Base-by-base conservation (phyloP, 2,888 invertebrate species). In the Andricus curvator region DNA sequence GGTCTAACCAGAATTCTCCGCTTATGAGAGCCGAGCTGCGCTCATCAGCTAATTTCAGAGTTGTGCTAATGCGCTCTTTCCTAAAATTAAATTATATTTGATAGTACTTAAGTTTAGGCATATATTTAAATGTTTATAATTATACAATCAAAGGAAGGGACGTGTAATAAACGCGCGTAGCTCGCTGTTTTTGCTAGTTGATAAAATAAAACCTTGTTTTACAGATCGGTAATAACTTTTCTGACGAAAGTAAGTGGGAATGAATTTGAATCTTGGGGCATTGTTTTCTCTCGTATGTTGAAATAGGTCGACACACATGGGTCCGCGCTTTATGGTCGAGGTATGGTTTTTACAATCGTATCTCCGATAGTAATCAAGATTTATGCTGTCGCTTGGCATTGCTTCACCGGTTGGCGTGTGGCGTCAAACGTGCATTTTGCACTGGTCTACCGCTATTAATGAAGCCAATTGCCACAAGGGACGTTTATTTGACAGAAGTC, bases 321-420 rank as follows among this genome's bases (percentile, higher is more conserved):
- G 74, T 74, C 33, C n/a, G 80, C 80, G 29, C 81, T 80, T 82
- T 82, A 62, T 62, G 62, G 62, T 62, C 62, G 62, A 62, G 62
- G 62, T 62, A 62, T 25, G 62, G 62, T 83, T 84, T 85, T 85
- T 86, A 81, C 84, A 81, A 70, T 78, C 83, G 79, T 86, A 86
- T 86, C 86, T 78, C 82, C 81, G 85, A 86, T 86, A 83, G 86
- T 86, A 85, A 86, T 86, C 86, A 84, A 82, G 86, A 85, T 86
- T 86, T 86, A 86, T 85, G 84, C 83, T 86, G 85, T 82, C 77
- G 80, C 60, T 81, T 79, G 78, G 83, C 82, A 86, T 86, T 86
- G 84, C 86, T 78, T 83, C 86, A 86, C 78, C 79, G 84, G 82
- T 81, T 83, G 82, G 83, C 70, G 70, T 74, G 51, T 33, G 70